A percentile compares a stretch with the other conserved stretches of the same genome.
phyloP scores from a whole-genome alignment of 2,797 vertebrate genomes.

The Xerus rutilus region DNA sequence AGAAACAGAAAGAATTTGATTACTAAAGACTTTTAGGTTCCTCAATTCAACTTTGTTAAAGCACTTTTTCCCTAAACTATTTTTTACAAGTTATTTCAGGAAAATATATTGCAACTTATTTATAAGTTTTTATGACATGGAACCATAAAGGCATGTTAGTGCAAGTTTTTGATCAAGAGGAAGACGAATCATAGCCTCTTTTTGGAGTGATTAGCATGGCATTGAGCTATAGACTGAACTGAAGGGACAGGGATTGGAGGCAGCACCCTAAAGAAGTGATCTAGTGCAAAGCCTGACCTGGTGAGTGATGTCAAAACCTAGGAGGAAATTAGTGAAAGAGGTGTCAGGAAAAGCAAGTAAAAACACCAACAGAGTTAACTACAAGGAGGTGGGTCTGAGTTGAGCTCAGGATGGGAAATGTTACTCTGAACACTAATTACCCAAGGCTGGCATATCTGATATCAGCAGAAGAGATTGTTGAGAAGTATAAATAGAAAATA shows the following conservation, averaged over 20 bases:
- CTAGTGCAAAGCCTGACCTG: background rate
- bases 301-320: no score
- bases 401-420: background rate
- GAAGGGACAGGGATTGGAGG: background rate
- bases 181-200: background rate
- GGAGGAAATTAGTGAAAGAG: background rate
- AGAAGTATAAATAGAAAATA: background rate
- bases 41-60: background rate
- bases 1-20: background rate
- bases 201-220: background rate
- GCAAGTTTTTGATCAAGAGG: background rate
- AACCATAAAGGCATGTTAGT: background rate
- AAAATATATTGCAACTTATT: background rate
- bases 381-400: background rate
- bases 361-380: no score
- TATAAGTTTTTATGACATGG: background rate
- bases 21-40: background rate
- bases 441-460: background rate
- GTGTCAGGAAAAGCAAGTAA: background rate
- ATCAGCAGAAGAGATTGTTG: background rate
- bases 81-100: background rate
- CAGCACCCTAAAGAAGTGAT: accelerated
- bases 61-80: background rate
- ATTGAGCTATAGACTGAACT: no score
- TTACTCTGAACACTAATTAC: background rate